Conservation (phyloP, 2,113 vertebrate species). For the Sorex fumeus region DNA sequence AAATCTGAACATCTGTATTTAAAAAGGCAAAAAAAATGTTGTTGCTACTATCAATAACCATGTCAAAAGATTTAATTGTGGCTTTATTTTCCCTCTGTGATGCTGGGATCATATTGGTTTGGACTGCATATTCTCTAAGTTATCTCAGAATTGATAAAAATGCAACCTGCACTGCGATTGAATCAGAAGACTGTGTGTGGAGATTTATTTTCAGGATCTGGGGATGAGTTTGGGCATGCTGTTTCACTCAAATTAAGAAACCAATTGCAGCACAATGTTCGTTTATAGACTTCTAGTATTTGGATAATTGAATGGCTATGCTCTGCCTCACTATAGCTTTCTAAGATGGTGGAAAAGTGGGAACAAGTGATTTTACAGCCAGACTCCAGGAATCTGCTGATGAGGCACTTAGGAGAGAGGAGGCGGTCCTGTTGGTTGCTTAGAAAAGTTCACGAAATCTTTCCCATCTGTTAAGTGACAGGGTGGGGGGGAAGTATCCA, state of each 20-base stretch:
- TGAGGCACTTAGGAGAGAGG: constrained; percentile 45
- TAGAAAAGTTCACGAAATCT: constrained; percentile 72
- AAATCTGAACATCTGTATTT: constrained; percentile 82
- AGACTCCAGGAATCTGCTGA: constrained; percentile 81
- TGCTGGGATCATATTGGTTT: constrained; percentile 23
- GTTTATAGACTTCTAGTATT: constrained; percentile 79
- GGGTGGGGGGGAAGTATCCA: neutral
- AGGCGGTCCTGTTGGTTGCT: neutral
- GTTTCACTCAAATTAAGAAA: constrained; percentile 79
- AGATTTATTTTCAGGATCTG: constrained; percentile 60
- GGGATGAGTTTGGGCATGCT: neutral
- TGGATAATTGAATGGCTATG: constrained; percentile 80
- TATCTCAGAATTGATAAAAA: constrained; percentile 69
- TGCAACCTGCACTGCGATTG: neutral
- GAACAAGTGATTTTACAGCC: constrained; percentile 77
- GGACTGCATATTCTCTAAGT: constrained; percentile 69
- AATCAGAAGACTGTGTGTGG: neutral
- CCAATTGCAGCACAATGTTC: constrained; percentile 65
- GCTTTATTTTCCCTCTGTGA: constrained; percentile 72
- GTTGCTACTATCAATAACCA: constrained; percentile 27
- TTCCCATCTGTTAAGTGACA: constrained; percentile 67
- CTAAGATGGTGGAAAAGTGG: constrained; percentile 59
- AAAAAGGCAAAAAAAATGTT: constrained; percentile 39
- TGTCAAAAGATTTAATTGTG: constrained; percentile 68
- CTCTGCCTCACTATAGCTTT: constrained; percentile 80